These are phyloP conservation scores for Melanotaenia boesemani DNA, from an alignment of 2,797 vertebrate species.

Conservation along the genomic window DNA sequence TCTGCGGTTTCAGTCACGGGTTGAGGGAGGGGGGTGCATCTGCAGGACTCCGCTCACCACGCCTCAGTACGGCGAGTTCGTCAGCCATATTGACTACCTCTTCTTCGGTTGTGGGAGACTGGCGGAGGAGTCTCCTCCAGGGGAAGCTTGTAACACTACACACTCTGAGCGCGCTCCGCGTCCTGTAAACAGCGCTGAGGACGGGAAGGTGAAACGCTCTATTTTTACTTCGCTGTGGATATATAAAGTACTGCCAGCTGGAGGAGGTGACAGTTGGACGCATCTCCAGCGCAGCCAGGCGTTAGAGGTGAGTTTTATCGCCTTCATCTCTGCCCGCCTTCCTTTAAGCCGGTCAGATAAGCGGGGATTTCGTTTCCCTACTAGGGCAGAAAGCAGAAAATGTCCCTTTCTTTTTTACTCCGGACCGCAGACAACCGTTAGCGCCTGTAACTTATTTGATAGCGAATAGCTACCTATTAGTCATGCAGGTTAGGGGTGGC, in stretches of 20 bases:
- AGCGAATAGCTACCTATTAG: neutral
- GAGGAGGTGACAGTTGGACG: constrained; percentile 53
- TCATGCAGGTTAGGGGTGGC: constrained; percentile 15
- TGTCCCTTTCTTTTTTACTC: constrained; percentile 2
- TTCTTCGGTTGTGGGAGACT: constrained; percentile 45
- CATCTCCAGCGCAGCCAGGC: constrained; percentile 60
- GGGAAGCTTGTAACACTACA: constrained; percentile 10
- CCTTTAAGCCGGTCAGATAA: constrained; percentile 46
- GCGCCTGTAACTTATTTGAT: constrained; percentile 18
- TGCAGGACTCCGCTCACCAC: constrained; percentile 67
- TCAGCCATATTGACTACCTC: constrained; percentile 78
- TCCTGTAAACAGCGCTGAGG: constrained; percentile 46
- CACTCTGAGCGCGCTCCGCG: constrained; percentile 28
- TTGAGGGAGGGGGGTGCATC: constrained; percentile 35
- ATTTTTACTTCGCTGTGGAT: constrained; percentile 68
- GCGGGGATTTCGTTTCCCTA: constrained; percentile 34
- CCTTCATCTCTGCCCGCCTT: constrained; percentile 41
- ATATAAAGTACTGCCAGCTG: constrained; percentile 50
- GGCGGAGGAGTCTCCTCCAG: constrained; percentile 43
- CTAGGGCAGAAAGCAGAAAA: constrained; percentile 10
- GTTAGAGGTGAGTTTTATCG: constrained; percentile 69
- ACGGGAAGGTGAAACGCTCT: constrained; percentile 50
- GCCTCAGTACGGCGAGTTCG: constrained; percentile 65
- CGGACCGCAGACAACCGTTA: constrained; percentile 7
- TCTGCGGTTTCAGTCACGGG: constrained; percentile 44